Evolutionary conservation across 2,888 invertebrate species (phyloP).

Genomic region (Hirtodrosophila confusa): DNA sequence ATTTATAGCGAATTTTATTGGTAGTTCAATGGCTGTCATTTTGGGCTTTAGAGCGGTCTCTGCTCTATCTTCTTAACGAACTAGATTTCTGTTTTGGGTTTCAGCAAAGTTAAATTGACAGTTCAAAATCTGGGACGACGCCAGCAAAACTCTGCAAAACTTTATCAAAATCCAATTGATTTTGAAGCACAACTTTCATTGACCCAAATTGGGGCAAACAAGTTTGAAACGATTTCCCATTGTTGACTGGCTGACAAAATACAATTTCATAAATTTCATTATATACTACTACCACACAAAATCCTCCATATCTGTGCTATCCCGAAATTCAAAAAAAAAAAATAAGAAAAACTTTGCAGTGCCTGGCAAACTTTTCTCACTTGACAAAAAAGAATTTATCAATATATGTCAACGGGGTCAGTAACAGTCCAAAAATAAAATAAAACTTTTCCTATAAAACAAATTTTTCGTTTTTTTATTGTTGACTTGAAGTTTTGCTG

Average conservation of each 20-base stretch:
- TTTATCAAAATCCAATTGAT: constrained; percentile 75
- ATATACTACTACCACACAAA: constrained; percentile 4
- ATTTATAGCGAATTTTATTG: constrained; percentile 61
- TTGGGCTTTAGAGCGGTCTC: constrained; percentile 10
- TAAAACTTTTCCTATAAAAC: constrained; percentile 60
- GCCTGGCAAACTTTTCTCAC: constrained; percentile 55
- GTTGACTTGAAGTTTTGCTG: constrained; percentile 30
- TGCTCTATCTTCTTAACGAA: not conserved
- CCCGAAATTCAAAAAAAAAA: constrained; percentile 26
- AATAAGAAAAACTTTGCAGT: constrained; percentile 44
- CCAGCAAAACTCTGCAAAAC: constrained; percentile 36
- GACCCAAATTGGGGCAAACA: constrained; percentile 74
- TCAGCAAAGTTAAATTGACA: constrained; percentile 55
- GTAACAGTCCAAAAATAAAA: constrained; percentile 18
- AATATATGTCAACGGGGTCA: constrained; percentile 57
- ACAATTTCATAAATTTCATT: constrained; percentile 77
- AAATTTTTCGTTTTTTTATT: constrained; percentile 14
- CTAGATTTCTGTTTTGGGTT: constrained; percentile 12
- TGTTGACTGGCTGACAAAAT: constrained; percentile 53
- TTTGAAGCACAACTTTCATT: constrained; percentile 70
- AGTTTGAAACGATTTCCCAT: constrained; percentile 53
- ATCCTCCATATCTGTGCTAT: not conserved
- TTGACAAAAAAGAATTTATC: constrained; percentile 57
- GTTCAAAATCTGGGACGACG: constrained; percentile 9
- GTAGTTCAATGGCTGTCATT: constrained; percentile 54